Evolutionary conservation across 2,888 invertebrate species (phyloP).

Genomic region (Cheilosia scutellata): DNA sequence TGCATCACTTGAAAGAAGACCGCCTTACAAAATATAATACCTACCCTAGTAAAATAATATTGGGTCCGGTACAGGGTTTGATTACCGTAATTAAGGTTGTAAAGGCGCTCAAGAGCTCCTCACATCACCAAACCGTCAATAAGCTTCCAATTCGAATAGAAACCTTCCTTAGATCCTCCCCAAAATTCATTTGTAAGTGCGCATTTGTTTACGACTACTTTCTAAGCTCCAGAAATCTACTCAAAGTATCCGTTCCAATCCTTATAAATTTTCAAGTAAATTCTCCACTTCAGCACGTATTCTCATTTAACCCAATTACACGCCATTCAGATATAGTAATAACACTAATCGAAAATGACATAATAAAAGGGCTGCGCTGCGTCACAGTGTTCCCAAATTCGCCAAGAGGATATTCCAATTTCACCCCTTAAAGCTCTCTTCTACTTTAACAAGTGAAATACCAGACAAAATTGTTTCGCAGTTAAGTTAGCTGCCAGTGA

Average conservation of each 20-base stretch:
- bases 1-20: no score
- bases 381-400: not conserved
- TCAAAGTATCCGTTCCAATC: not conserved
- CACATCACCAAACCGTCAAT: no score
- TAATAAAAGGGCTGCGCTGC: slow-evolving; percentile 18
- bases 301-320: slow-evolving; percentile 48
- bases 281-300: slow-evolving; percentile 25
- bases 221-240: slow-evolving; percentile 13
- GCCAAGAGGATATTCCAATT: not conserved
- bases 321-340: slow-evolving; percentile 18
- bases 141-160: no score
- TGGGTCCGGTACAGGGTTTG: no score
- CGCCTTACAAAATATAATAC: no score
- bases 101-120: no score
- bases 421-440: slow-evolving; percentile 11
- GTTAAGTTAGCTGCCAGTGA: slow-evolving; percentile 42
- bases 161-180: no score
- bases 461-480: slow-evolving; percentile 16
- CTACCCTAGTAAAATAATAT: no score
- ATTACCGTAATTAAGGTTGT: no score
- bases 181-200: no score
- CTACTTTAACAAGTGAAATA: slow-evolving; percentile 34
- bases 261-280: not conserved
- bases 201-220: not conserved
- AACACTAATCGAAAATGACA: slow-evolving; percentile 31